Evolutionary conservation across 2,113 vertebrate genomes (phyloP).

Genomic region (Ia io): DNA sequence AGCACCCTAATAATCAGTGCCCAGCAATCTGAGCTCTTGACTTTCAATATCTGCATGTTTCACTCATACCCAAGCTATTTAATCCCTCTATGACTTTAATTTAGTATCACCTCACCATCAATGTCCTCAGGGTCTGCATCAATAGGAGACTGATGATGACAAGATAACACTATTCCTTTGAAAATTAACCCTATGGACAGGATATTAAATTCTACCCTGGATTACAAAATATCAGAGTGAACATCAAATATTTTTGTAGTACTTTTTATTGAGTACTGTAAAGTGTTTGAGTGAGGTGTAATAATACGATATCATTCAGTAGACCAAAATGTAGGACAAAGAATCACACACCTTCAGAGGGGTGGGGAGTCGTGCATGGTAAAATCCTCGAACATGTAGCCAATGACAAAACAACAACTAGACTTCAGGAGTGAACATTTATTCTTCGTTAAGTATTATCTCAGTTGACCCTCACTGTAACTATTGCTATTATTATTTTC

Average conservation of each 20-base stretch:
- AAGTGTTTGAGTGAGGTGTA: not conserved
- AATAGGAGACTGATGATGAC: not conserved
- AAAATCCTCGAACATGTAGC: not conserved
- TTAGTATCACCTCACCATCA: conserved; percentile 18
- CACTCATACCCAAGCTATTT: not conserved
- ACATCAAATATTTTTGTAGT: not conserved
- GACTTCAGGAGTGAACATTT: not conserved
- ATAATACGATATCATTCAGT: not conserved
- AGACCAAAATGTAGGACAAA: not conserved
- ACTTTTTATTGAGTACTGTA: not conserved
- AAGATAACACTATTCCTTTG: conserved; percentile 28
- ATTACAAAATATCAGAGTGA: conserved; percentile 3
- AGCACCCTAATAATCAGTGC: not conserved
- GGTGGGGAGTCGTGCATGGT: not conserved
- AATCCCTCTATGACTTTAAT: conserved; percentile 39
- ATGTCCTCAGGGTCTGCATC: not conserved
- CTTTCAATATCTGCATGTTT: not conserved
- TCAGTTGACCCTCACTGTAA: not conserved
- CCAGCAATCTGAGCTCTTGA: conserved; percentile 10
- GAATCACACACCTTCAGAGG: not conserved
- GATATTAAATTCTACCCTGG: not conserved
- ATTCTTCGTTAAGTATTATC: not conserved
- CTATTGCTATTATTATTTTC: not conserved
- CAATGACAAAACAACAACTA: not conserved
- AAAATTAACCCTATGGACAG: not conserved